Evolutionary conservation across 2,888 invertebrate species (phyloP), one percentile per base, ranked within the genome.

Genomic region (Orthonevra nobilis): DNA sequence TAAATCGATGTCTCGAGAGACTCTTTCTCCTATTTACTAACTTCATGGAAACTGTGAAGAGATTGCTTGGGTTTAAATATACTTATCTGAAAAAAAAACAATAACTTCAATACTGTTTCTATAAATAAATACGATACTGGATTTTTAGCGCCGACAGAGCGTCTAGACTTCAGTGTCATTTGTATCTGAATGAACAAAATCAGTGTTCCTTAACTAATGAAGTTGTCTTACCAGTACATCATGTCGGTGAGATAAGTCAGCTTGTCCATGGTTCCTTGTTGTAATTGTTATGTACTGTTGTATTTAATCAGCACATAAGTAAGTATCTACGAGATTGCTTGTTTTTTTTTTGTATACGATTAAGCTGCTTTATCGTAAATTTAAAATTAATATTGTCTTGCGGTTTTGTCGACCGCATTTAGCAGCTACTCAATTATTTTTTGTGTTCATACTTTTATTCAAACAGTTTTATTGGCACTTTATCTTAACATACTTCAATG

Each of bases 211-310:
- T 6, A 9, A 40, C 9, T 50, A 42, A 60, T 68, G 30, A 68
- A 26, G 10, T 58, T 68, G 68, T 42, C 69, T 69, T 69, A 69
- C 69, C 69, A 69, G 42, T 69, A 69, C 26, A 34, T 50, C 23
- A 42, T 32, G 6, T 69, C 58, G 17, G 58, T 50, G 68, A 60
- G 42, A 42, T 58, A 48, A 26, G 40, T 50, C 30, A 60, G 40
- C 48, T 19, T 58, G 48, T 69, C 58, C 69, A 42, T 60, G 54
- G 36, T 4, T 69, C 10, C 15, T 46, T 2, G 10, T 10, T n/a
- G 9, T 9, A 19, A 26, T n/a, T 28, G 28, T 44, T 12, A 32
- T 7, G 23, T 30, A 56, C 28, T 56, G 5, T 56, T 19, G 5
- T 14, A 19, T 9, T 40, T 38, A 5, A 12, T 19, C 2, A 30